Percentiles rank a stretch among this genome's conserved stretches.
Evolutionary conservation across 2,797 vertebrate species (phyloP).

Genomic region (Platalea minor): DNA sequence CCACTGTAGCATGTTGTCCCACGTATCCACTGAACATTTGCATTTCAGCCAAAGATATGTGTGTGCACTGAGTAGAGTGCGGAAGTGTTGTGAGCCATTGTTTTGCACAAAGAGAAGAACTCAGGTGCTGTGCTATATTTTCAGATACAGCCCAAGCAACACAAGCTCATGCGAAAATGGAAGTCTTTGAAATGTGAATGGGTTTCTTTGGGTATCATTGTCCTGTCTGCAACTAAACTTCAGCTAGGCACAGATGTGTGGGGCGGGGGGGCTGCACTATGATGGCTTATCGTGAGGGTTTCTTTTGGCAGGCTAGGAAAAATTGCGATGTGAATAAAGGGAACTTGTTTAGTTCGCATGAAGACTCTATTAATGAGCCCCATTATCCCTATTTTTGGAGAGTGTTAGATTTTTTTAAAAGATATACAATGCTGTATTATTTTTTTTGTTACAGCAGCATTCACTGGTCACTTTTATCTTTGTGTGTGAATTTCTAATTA

Average conservation of each 20-base stretch:
- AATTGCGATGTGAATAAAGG: conserved; percentile 51
- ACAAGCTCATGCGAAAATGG: neutral
- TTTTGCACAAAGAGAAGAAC: neutral
- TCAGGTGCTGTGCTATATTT: neutral
- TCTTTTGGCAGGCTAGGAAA: conserved; percentile 49
- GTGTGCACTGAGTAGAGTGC: neutral
- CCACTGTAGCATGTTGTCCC: neutral
- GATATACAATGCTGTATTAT: conserved; percentile 60
- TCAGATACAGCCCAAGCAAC: neutral
- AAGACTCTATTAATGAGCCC: conserved; percentile 59
- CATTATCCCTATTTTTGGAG: conserved; percentile 63
- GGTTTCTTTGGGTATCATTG: conserved; percentile 19
- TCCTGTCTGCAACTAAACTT: neutral
- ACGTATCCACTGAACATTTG: neutral
- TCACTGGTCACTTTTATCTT: conserved; percentile 66
- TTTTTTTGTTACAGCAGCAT: conserved; percentile 30
- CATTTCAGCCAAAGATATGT: neutral
- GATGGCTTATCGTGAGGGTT: neutral
- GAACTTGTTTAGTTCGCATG: conserved; percentile 57
- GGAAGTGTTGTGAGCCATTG: neutral
- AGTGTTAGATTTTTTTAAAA: conserved; percentile 20
- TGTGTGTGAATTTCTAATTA: conserved; percentile 63
- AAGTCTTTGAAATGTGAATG: conserved; percentile 21
- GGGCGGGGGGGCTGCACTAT: neutral
- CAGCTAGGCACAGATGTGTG: conserved; percentile 24